These are phyloP conservation scores for Ophion costatus DNA, from an alignment of 2,888 invertebrate genomes.

Conservation along the genomic window DNA sequence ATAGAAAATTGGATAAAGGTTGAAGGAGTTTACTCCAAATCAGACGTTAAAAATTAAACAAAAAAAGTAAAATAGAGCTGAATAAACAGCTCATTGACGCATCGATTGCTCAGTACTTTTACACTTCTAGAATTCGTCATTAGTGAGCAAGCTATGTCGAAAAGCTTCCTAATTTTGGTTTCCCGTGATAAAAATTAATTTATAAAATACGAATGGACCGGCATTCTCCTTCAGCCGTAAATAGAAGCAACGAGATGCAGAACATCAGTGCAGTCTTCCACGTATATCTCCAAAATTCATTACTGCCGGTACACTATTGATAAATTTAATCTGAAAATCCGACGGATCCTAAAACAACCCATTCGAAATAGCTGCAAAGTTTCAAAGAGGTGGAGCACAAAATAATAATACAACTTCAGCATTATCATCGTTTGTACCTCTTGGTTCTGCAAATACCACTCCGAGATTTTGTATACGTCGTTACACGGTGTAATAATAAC, in stretches of 20 bases:
- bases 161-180: too few relatives aligned
- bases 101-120: neutral
- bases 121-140: neutral
- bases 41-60: neutral
- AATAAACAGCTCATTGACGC: neutral
- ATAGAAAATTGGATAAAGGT: slow-evolving; percentile 62
- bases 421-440: slow-evolving; percentile 25
- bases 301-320: too few relatives aligned
- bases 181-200: too few relatives aligned
- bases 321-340: too few relatives aligned
- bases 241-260: too few relatives aligned
- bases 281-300: too few relatives aligned
- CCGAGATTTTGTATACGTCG: slow-evolving; percentile 43
- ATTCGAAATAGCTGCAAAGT: too few relatives aligned
- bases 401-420: slow-evolving; percentile 40
- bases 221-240: too few relatives aligned
- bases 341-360: too few relatives aligned
- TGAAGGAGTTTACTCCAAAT: slow-evolving; percentile 16
- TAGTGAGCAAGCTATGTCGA: too few relatives aligned
- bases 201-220: too few relatives aligned
- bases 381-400: neutral
- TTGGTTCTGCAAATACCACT: slow-evolving; percentile 57
- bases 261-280: too few relatives aligned
- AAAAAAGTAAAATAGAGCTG: neutral
- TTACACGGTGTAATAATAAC: slow-evolving; percentile 53